Evolutionary conservation across 2,113 vertebrate species (phyloP), one percentile per base, ranked within the genome.

Genomic region (Potamarius usumacintae): DNA sequence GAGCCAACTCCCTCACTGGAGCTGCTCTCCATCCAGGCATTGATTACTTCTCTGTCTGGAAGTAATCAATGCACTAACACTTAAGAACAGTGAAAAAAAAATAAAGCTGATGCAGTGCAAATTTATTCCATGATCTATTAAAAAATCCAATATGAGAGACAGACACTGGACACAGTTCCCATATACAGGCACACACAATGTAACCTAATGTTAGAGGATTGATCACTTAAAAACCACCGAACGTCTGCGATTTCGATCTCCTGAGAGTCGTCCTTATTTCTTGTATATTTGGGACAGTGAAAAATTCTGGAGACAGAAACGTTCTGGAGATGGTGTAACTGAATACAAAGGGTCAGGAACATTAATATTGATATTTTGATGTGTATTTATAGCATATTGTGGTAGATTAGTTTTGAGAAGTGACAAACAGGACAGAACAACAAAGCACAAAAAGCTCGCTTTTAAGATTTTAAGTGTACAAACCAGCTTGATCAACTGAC

Each of bases 361-460:
- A 60, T 34, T 27, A 5, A 34, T 20, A 42, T 79, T 4, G 18
- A 86, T 86, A 57, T 67, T 30, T 30, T 15, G 18, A 1, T 78
- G 14, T 15, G 84, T 85, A 85, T 63, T 78, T 78, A 48, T 63
- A 65, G 58, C n/a, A 25, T 52, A 27, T 85, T 52, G 50, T 72
- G 17, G 53, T 55, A 58, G 53, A 10, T 80, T 30, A 0, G n/a
- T 80, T 58, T n/a, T 53, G 22, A 77, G 48, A 77, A 53, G 34
- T 5, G 72, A 74, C 72, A 5, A n/a, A 77, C 1, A 34, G 27
- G n/a, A 15, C 27, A 30, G 27, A 5, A 67, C n/a, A 27, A 67
- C 14, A 42, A 42, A 42, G 1, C 34, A 72, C 71, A 74, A 10
- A 48, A 18, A 22, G 7, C 67, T 34, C 42, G 42, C 15, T 30